Evolutionary conservation across 2,113 vertebrate genomes (phyloP).

Genomic region (Tragelaphus buxtoni): DNA sequence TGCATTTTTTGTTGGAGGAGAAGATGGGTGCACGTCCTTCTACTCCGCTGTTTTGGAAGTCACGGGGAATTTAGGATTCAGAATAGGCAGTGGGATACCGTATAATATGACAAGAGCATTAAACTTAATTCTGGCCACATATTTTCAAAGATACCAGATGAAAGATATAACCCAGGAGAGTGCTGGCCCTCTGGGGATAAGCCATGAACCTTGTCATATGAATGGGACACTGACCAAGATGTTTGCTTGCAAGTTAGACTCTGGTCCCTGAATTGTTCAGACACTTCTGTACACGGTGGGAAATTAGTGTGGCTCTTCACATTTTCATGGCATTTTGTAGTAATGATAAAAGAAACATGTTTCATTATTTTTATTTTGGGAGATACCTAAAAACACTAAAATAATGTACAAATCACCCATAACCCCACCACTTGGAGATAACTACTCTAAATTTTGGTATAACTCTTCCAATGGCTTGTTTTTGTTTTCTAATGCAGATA

Average conservation of each 20-base stretch:
- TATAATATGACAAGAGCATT: background rate
- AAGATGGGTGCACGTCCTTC: background rate
- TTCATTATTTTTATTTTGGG: constrained; percentile 31
- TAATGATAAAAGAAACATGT: background rate
- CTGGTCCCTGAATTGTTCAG: background rate
- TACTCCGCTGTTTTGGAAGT: background rate
- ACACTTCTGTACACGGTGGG: background rate
- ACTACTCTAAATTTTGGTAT: background rate
- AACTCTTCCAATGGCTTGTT: background rate
- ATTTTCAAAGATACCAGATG: background rate
- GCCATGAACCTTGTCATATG: background rate
- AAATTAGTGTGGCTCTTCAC: background rate
- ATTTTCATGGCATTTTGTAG: background rate
- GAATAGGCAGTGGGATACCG: background rate
- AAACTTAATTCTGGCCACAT: background rate
- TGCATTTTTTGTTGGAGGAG: background rate
- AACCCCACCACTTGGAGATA: background rate
- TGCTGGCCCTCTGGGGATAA: background rate
- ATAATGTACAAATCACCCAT: background rate
- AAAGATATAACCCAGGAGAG: background rate
- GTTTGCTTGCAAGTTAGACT: background rate
- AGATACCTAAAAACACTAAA: background rate
- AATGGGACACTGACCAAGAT: background rate
- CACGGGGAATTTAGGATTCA: background rate
- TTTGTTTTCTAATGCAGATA: background rate